These are phyloP conservation scores for Botia almorhae DNA, from an alignment of 2,797 vertebrate genomes.

Conservation along the genomic window DNA sequence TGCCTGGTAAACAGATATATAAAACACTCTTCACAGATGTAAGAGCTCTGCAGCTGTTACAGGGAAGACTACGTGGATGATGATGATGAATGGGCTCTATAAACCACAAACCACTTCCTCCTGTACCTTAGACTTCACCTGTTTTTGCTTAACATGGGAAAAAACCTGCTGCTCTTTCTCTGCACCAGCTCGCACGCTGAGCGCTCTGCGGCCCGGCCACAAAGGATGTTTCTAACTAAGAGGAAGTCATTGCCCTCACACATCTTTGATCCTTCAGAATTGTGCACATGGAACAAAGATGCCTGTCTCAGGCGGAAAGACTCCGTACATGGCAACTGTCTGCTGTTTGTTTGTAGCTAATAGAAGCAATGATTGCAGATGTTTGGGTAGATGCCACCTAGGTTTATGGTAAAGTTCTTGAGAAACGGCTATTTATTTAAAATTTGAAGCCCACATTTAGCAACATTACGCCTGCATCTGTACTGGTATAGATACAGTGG, in stretches of 20 bases:
- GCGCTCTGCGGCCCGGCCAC: not conserved
- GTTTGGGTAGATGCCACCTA: not conserved
- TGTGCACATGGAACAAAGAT: constrained; percentile 27
- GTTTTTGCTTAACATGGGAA: constrained; percentile 48
- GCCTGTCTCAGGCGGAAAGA: not conserved
- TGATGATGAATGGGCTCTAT: constrained; percentile 53
- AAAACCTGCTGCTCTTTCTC: constrained; percentile 36
- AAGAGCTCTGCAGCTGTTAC: too few relatives aligned
- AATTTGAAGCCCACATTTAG: not conserved
- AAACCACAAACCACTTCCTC: constrained; percentile 59
- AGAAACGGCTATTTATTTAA: too few relatives aligned
- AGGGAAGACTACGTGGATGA: constrained; percentile 50
- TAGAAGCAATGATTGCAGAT: constrained; percentile 11
- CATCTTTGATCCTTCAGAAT: constrained; percentile 39
- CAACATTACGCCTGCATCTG: too few relatives aligned
- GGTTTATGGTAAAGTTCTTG: too few relatives aligned
- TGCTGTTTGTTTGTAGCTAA: constrained; percentile 22
- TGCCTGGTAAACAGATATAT: constrained; percentile 50
- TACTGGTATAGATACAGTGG: not conserved
- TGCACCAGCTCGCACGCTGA: constrained; percentile 5
- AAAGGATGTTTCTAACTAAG: constrained; percentile 42
- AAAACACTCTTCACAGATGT: too few relatives aligned
- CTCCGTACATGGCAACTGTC: not conserved
- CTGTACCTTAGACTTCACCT: constrained; percentile 54
- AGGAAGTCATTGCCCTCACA: constrained; percentile 41